These are phyloP conservation scores for Paguma larvata DNA, from an alignment of 2,797 vertebrate genomes.

Conservation along the genomic window DNA sequence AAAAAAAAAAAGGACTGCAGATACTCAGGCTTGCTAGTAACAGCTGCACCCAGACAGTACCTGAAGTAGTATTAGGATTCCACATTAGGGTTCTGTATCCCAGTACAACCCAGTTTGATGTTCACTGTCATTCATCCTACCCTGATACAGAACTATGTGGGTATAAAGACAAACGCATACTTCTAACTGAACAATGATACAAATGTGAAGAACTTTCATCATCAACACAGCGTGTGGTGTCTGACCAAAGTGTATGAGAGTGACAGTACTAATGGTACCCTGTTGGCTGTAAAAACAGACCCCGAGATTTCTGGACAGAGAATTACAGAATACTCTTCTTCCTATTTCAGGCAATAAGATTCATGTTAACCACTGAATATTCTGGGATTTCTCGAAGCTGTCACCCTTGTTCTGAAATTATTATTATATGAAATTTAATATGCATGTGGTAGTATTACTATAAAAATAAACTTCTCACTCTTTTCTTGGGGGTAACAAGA, in stretches of 20 bases:
- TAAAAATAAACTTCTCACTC: background rate
- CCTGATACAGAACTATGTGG: conserved; percentile 11
- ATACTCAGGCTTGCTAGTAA: background rate
- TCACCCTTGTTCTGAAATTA: conserved; percentile 42
- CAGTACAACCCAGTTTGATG: background rate
- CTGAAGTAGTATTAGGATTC: background rate
- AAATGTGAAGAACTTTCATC: background rate
- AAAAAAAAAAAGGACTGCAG: background rate
- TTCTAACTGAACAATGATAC: background rate
- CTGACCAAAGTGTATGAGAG: background rate
- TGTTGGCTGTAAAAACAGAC: conserved; percentile 14
- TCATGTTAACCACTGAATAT: background rate
- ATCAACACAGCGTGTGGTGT: background rate
- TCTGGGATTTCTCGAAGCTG: conserved; percentile 23
- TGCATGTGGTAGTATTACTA: background rate
- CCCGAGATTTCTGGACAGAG: background rate
- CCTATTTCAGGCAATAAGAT: conserved; percentile 16
- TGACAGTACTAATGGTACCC: background rate
- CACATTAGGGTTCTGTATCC: background rate
- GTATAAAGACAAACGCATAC: background rate
- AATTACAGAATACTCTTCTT: background rate
- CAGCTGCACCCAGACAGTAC: background rate
- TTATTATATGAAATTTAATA: conserved; percentile 24
- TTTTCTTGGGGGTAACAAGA: background rate
- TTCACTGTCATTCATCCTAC: background rate